phyloP scores from a whole-genome alignment of 2,113 vertebrate genomes.

The Grus americana region DNA sequence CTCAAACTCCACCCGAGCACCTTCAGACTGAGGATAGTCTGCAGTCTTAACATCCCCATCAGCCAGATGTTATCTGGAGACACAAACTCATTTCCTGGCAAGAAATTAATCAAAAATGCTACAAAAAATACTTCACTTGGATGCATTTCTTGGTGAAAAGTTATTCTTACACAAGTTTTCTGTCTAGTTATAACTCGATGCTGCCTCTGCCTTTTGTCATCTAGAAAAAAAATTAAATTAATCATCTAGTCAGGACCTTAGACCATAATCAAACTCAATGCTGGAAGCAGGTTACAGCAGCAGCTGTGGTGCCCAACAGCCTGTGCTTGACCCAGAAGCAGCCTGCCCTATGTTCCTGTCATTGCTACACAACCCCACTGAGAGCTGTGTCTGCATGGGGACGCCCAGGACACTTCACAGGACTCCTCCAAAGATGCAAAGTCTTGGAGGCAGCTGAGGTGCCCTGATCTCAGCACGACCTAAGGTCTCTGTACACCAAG shows the following conservation, averaged over 20 bases:
- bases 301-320: background rate
- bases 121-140: background rate
- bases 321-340: background rate
- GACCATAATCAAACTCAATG: background rate
- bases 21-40: background rate
- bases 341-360: background rate
- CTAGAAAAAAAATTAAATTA: background rate
- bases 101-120: background rate
- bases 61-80: background rate
- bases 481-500: background rate
- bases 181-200: background rate
- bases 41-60: background rate
- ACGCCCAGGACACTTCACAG: background rate
- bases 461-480: background rate
- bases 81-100: background rate
- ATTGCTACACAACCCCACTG: background rate
- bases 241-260: background rate
- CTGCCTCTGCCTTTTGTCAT: background rate
- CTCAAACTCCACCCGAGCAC: background rate
- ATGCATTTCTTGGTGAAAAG: background rate
- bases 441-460: background rate
- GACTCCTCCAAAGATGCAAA: background rate
- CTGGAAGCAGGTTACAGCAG: background rate
- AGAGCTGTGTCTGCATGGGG: accelerated
- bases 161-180: background rate